Base-by-base conservation (phyloP, 23 tunicate genomes). In the Halocynthia roretzi region DNA sequence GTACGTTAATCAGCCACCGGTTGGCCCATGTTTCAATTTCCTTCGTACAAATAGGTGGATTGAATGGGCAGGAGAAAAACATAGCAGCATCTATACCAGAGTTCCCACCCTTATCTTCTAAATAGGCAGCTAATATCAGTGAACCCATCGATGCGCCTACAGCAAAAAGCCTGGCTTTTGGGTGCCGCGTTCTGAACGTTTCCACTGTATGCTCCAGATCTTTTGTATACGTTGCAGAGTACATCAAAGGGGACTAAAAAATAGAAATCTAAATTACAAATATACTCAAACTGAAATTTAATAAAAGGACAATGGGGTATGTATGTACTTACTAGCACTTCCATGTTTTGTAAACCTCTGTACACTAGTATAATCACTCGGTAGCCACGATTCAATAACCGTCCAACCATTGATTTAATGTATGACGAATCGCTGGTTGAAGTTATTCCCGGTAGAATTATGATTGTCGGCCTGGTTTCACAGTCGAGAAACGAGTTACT, bases 301-400 rank as follows among this genome's bases (percentile, higher is more conserved):
- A 9, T 44, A 9, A 51, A 0, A 5, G 17, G 44, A 9, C 50
- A 50, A 31, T 31, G 1, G 44, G 44, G 44, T 31, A 31, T 31
- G 44, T 31, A 31, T 31, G 44, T 31, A 31, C 56, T 53, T 74
- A 74, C 78, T 64, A 54, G 55, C 9, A 74, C 64, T 56, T 74
- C 64, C n/a, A 50, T 56, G 10, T 48, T 64, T 10, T 74, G 64
- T 8, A 74, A 64, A 10, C 78, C 78, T 74, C 78, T 74, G 65
- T 74, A 74, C 31, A 74, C 22, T 7, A 74, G 68, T 8, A 74
- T 64, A 53, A 53, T 53, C 14, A 74, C 21, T 56, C 78, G 61
- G 56, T 50, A 74, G 8, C 78, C 78, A 12, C 56, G 64, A 8
- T 10, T 8, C 17, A 44, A 19, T 10, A 74, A 48, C 1, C 78